A percentile compares a stretch with the other conserved stretches of the same genome.
phyloP scores from a whole-genome alignment of 64 coral and sea anemone genomes.

The Platygyra sinensis region DNA sequence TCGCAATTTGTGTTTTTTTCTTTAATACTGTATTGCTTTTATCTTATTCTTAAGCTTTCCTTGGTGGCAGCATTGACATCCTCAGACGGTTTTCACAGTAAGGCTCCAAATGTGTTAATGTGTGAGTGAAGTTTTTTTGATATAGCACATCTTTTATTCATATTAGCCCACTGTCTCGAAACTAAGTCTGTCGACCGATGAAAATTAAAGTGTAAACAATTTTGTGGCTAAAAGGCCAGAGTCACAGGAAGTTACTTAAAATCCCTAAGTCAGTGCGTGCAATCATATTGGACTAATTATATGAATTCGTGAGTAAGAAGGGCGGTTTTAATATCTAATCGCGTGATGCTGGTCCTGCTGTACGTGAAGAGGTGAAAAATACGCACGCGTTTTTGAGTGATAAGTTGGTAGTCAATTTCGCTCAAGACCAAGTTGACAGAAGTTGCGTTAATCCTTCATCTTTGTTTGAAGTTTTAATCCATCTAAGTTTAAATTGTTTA shows the following conservation, averaged over 20 bases:
- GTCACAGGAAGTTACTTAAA: constrained; percentile 6
- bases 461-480: constrained; percentile 9
- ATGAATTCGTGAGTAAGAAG: neutral
- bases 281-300: neutral
- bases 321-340: neutral
- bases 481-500: neutral
- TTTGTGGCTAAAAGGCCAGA: neutral
- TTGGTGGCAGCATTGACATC: neutral
- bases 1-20: neutral
- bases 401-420: neutral
- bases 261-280: neutral
- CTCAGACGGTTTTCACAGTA: neutral
- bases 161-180: neutral
- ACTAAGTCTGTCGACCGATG: neutral
- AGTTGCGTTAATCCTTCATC: neutral
- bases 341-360: neutral
- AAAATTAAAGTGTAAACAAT: constrained; percentile 1
- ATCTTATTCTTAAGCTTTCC: neutral
- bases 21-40: neutral
- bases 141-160: constrained; percentile 1
- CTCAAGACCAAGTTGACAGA: neutral
- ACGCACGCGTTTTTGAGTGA: neutral
- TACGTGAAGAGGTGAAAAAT: neutral
- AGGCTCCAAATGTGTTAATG: neutral
- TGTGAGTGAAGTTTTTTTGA: neutral